Evolutionary conservation across 2,888 invertebrate species (phyloP).

Genomic region (Endotricha flammealis): DNA sequence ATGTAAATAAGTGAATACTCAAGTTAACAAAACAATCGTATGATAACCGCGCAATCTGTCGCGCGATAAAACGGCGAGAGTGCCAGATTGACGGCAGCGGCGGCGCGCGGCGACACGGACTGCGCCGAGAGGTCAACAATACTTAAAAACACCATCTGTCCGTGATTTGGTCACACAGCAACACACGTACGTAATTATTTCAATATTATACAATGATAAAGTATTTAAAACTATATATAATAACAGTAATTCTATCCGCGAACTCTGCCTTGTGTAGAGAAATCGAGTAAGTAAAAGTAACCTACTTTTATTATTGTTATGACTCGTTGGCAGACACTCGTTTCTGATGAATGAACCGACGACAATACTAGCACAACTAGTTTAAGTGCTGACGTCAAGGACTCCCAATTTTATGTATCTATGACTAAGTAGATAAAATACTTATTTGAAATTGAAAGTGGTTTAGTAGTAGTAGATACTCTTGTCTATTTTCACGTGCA

Average conservation of each 20-base stretch:
- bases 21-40: conserved; percentile 17
- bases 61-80: conserved; percentile 15
- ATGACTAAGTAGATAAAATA: neutral
- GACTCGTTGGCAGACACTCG: too few species aligned
- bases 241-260: too few species aligned
- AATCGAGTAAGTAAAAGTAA: conserved; percentile 28
- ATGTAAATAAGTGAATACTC: neutral
- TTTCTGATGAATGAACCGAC: too few species aligned
- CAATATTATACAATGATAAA: too few species aligned
- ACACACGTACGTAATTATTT: neutral
- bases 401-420: neutral
- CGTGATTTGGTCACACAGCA: neutral
- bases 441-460: too few species aligned
- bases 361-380: too few species aligned
- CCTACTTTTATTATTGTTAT: neutral
- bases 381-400: too few species aligned
- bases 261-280: conserved; percentile 31
- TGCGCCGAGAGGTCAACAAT: neutral
- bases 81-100: conserved; percentile 6
- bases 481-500: too few species aligned
- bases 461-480: too few species aligned
- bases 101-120: neutral
- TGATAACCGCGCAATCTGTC: conserved; percentile 29
- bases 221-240: too few species aligned
- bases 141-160: neutral